Conservation (phyloP, 2,888 invertebrate species). For the Cantharis flavilabris region DNA sequence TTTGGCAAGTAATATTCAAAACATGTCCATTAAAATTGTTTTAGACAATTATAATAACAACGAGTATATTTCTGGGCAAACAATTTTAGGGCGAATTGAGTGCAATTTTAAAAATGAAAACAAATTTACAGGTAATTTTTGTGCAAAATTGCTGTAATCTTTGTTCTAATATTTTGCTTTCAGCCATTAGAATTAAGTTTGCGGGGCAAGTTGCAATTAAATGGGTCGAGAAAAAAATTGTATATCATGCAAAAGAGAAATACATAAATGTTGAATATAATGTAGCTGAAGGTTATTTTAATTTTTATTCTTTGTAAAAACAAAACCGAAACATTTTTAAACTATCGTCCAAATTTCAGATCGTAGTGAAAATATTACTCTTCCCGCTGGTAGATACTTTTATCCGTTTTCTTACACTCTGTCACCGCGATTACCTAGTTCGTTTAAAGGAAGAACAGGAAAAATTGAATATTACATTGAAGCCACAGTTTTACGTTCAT, state of each 20-base stretch:
- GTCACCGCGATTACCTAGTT: slow-evolving; percentile 40
- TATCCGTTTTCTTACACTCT: slow-evolving; percentile 42
- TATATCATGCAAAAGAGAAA: background rate
- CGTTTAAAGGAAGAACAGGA: slow-evolving; percentile 40
- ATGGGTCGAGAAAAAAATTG: slow-evolving; percentile 9
- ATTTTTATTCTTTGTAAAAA: background rate
- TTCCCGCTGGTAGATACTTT: slow-evolving; percentile 42
- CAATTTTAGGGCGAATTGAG: background rate
- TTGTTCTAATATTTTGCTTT: background rate
- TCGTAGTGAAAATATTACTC: slow-evolving; percentile 28
- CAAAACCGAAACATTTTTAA: background rate
- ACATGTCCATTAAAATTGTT: background rate
- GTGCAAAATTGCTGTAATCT: background rate
- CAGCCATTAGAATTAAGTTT: slow-evolving; percentile 20
- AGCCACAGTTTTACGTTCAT: slow-evolving; percentile 44
- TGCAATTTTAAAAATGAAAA: background rate
- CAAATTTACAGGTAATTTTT: background rate
- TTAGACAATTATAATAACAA: background rate
- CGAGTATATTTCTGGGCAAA: background rate
- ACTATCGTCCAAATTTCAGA: slow-evolving; percentile 32
- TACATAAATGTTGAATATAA: background rate
- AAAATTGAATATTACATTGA: slow-evolving; percentile 40
- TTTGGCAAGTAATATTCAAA: background rate
- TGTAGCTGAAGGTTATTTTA: background rate
- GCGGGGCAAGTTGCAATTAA: slow-evolving; percentile 16